Percentiles rank a stretch among this genome's conserved stretches.
Evolutionary conservation across 2,888 invertebrate species (phyloP).

Genomic region (Drosophila anomelani): DNA sequence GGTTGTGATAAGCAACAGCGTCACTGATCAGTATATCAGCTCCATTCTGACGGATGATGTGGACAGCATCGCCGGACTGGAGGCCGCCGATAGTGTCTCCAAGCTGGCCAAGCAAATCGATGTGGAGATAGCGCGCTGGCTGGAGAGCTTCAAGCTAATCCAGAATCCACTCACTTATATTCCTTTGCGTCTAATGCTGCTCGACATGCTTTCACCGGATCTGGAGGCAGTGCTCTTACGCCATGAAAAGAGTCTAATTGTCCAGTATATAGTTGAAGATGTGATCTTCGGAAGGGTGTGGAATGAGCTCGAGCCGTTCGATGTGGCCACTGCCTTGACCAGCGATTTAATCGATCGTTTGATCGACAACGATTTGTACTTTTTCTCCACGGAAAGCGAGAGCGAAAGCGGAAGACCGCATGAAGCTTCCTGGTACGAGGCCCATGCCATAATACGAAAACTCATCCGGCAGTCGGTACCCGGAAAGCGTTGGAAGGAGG

Average conservation of each 20-base stretch:
- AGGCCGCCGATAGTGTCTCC: slow-evolving; percentile 86
- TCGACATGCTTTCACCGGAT: slow-evolving; percentile 68
- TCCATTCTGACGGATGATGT: slow-evolving; percentile 88
- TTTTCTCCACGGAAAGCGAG: slow-evolving; percentile 69
- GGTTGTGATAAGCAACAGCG: slow-evolving; percentile 84
- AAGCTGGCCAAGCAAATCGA: slow-evolving; percentile 87
- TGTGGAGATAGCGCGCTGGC: slow-evolving; percentile 81
- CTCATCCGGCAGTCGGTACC: slow-evolving; percentile 75
- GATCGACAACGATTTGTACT: slow-evolving; percentile 74
- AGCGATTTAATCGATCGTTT: slow-evolving; percentile 76
- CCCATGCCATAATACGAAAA: slow-evolving; percentile 75
- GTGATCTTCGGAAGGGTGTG: slow-evolving; percentile 84
- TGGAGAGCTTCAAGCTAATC: slow-evolving; percentile 62
- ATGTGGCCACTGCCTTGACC: slow-evolving; percentile 58
- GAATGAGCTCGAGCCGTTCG: slow-evolving; percentile 81
- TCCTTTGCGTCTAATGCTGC: slow-evolving; percentile 59
- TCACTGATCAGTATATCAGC: slow-evolving; percentile 88
- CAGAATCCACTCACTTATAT: slow-evolving; percentile 74
- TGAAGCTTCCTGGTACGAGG: slow-evolving; percentile 56
- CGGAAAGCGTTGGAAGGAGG: slow-evolving; percentile 75
- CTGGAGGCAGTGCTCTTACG: slow-evolving; percentile 41
- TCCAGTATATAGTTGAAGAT: slow-evolving; percentile 79
- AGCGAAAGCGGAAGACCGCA: slow-evolving; percentile 31
- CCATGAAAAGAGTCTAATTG: slow-evolving; percentile 60
- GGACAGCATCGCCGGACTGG: slow-evolving; percentile 86